phyloP scores from a whole-genome alignment of 64 coral and sea anemone genomes.

The Stylophora pistillata region DNA sequence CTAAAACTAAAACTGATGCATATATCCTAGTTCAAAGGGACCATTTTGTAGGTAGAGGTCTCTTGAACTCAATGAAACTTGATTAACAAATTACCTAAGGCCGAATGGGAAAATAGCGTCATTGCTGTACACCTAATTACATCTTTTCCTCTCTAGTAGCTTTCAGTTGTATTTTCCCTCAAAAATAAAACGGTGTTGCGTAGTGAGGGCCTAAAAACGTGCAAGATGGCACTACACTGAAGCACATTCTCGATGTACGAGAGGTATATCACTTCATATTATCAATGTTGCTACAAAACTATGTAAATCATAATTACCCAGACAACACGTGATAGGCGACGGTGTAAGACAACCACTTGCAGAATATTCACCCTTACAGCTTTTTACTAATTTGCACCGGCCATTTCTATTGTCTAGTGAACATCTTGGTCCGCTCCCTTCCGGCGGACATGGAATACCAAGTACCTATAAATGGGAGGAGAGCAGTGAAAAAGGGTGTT shows the following conservation, averaged over 20 bases:
- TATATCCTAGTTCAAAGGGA: not conserved
- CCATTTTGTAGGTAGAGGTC: not conserved
- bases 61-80: not conserved
- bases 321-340: constrained; percentile 25
- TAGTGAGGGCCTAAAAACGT: too few species aligned
- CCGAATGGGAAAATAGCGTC: too few species aligned
- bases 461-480: constrained; percentile 15
- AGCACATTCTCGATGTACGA: not conserved
- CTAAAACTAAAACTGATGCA: too few species aligned
- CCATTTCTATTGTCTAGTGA: not conserved
- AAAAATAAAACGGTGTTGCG: too few species aligned
- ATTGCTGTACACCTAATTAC: too few species aligned
- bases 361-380: constrained; percentile 32
- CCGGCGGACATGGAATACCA: constrained; percentile 16
- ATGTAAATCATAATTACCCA: constrained; percentile 32
- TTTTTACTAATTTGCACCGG: constrained; percentile 23
- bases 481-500: not conserved
- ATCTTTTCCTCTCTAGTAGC: too few species aligned
- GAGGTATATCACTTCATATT: too few species aligned
- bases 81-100: too few species aligned
- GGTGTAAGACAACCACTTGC: constrained; percentile 9
- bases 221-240: not conserved
- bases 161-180: too few species aligned
- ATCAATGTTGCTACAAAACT: not conserved
- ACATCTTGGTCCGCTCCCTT: constrained; percentile 45